These are phyloP conservation scores for Euura lappo DNA, from an alignment of 1,140 invertebrate species.

Conservation along the genomic window DNA sequence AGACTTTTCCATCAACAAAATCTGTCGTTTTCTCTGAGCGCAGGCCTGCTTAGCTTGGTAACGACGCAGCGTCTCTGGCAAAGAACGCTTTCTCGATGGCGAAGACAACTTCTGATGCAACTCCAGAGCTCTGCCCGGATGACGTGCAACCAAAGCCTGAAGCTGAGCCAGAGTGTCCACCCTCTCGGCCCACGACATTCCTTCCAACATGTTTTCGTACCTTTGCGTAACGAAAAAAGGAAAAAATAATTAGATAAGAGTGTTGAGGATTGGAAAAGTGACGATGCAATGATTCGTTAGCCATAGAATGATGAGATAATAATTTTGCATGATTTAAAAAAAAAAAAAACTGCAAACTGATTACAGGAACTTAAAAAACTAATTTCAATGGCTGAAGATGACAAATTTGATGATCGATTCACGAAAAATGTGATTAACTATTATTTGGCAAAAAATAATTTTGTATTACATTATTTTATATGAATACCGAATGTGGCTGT, in stretches of 20 bases:
- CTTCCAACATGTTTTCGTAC: constrained; percentile 75
- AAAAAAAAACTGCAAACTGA: not conserved
- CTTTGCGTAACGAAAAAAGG: constrained; percentile 21
- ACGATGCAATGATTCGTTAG: no score
- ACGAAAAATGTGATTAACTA: no score
- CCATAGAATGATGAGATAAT: no score
- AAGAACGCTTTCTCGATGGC: constrained; percentile 81
- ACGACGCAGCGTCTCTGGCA: constrained; percentile 78
- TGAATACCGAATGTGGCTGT: no score
- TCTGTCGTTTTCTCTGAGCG: constrained; percentile 78
- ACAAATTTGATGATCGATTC: no score
- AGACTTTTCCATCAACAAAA: constrained; percentile 83
- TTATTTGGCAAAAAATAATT: no score
- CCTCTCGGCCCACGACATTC: constrained; percentile 80
- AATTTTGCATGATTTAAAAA: constrained; percentile 12
- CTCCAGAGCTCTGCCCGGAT: constrained; percentile 88
- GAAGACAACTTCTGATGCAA: constrained; percentile 93
- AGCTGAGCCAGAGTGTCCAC: constrained; percentile 79
- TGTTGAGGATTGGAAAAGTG: no score
- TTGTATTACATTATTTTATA: no score
- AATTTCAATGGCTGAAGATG: no score
- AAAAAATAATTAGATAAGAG: not conserved
- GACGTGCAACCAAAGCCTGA: constrained; percentile 77
- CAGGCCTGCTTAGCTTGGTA: constrained; percentile 90
- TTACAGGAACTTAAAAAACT: no score